These are phyloP conservation scores for Himantopus leucocephalus DNA, from an alignment of 2,113 vertebrate genomes.

Conservation along the genomic window DNA sequence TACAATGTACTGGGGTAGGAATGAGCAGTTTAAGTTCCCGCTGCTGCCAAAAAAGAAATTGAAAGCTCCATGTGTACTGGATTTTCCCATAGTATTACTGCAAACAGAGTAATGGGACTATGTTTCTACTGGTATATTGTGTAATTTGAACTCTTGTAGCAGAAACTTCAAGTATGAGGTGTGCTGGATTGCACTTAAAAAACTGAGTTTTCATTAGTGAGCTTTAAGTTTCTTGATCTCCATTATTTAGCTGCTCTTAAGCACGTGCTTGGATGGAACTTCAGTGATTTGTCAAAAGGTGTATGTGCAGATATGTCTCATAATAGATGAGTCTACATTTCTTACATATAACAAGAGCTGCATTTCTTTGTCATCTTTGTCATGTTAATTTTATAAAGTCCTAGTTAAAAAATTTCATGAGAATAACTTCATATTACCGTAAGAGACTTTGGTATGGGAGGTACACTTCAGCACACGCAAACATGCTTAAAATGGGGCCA, in stretches of 20 bases:
- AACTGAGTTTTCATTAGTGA: neutral
- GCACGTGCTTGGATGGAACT: neutral
- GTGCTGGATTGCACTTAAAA: neutral
- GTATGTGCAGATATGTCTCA: rapidly evolving
- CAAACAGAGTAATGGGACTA: neutral
- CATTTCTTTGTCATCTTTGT: neutral
- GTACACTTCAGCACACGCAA: neutral
- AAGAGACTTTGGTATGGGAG: neutral
- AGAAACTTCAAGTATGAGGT: neutral
- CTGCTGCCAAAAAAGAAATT: neutral
- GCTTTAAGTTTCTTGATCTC: neutral
- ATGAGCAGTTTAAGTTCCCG: neutral
- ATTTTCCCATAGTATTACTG: neutral
- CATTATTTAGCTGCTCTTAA: neutral
- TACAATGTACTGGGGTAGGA: neutral
- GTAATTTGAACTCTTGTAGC: neutral
- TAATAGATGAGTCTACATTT: neutral
- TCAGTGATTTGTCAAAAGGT: neutral
- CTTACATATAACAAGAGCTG: neutral
- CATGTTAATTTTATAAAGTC: neutral
- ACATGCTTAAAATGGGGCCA: rapidly evolving
- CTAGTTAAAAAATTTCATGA: neutral
- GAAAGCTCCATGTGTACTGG: rapidly evolving
- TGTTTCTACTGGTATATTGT: neutral
- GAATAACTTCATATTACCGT: neutral